Percentiles rank a stretch among this genome's conserved stretches.
phyloP scores from a whole-genome alignment of 2,888 invertebrate genomes.

The Chrysodeixis includens region DNA sequence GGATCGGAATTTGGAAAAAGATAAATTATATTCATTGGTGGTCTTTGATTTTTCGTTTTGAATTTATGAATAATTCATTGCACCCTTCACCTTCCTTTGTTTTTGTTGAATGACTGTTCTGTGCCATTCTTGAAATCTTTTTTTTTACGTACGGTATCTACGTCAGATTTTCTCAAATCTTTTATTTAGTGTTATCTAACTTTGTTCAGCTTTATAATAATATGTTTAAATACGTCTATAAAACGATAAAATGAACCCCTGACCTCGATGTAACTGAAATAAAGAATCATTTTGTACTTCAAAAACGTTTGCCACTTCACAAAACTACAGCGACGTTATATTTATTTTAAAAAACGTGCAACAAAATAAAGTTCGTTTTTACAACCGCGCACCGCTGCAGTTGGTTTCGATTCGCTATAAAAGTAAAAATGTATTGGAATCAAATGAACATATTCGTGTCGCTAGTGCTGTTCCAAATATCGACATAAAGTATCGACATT shows the following conservation, averaged over 20 bases:
- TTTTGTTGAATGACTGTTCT: slow-evolving; percentile 38
- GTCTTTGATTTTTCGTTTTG: slow-evolving; percentile 64
- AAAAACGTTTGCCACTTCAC: slow-evolving; percentile 39
- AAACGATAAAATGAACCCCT: background rate
- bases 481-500: slow-evolving; percentile 66
- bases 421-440: slow-evolving; percentile 56
- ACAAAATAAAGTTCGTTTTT: slow-evolving; percentile 52
- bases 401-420: slow-evolving; percentile 54
- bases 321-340: slow-evolving; percentile 40
- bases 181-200: no score
- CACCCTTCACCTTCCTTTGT: slow-evolving; percentile 52
- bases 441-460: slow-evolving; percentile 55
- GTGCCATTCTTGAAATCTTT: slow-evolving; percentile 20
- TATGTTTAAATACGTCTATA: no score
- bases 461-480: slow-evolving; percentile 63
- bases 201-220: no score
- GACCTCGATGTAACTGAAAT: background rate
- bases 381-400: slow-evolving; percentile 45
- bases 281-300: slow-evolving; percentile 17
- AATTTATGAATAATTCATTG: slow-evolving; percentile 62
- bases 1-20: slow-evolving; percentile 32
- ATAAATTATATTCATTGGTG: slow-evolving; percentile 59
- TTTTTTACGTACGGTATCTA: no score
- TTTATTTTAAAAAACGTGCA: slow-evolving; percentile 42
- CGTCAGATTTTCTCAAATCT: no score